Evolutionary conservation across 1,140 invertebrate species (phyloP).

Genomic region (Papilio polyxenes): DNA sequence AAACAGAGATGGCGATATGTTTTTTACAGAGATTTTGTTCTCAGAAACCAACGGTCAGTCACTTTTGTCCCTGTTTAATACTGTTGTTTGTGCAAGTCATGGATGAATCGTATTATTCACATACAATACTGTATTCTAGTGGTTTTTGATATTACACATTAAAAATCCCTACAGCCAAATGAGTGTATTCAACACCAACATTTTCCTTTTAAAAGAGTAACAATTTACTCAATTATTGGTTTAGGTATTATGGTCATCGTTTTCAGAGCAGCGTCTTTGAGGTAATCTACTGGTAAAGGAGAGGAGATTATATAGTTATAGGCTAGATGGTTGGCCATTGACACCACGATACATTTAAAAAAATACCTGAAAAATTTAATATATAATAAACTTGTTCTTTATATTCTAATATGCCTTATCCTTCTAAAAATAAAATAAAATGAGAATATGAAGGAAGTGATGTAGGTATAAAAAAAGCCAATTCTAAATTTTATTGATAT

Average conservation of each 20-base stretch:
- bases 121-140: not conserved
- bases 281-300: not conserved
- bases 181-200: not conserved
- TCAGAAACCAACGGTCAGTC: not conserved
- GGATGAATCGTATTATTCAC: not conserved
- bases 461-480: not conserved
- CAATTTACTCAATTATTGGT: not conserved
- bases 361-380: too few relatives aligned
- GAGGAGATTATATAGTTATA: too few relatives aligned
- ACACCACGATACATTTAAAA: too few relatives aligned
- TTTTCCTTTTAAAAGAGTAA: not conserved
- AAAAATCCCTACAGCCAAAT: not conserved
- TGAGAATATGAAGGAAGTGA: not conserved
- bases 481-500: not conserved
- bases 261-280: not conserved
- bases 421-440: too few relatives aligned
- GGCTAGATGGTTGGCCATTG: too few relatives aligned
- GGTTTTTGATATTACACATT: not conserved
- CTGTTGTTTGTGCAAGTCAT: conserved; percentile 8
- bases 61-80: not conserved
- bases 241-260: not conserved
- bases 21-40: too few relatives aligned
- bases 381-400: too few relatives aligned
- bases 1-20: too few relatives aligned
- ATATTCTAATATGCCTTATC: too few relatives aligned